A percentile compares a stretch with the other conserved stretches of the same genome.
These are phyloP conservation scores for Aramus guarauna DNA, from an alignment of 2,113 vertebrate species.

Conservation along the genomic window DNA sequence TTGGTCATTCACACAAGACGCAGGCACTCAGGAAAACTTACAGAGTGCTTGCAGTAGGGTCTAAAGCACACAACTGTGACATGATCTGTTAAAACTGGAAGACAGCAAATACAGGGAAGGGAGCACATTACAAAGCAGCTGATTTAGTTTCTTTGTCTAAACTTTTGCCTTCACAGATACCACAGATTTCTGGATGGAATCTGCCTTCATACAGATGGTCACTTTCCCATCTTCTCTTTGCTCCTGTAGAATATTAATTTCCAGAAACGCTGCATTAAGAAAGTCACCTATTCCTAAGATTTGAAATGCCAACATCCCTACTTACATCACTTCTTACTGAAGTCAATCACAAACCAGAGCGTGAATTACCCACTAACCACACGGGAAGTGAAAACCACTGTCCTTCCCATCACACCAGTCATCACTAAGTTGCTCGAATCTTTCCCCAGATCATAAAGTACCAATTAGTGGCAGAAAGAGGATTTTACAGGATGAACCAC, in stretches of 20 bases:
- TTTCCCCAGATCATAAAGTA: background rate
- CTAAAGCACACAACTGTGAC: background rate
- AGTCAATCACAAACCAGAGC: background rate
- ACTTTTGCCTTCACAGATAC: background rate
- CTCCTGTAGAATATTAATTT: background rate
- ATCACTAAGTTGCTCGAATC: background rate
- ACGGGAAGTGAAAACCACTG: background rate
- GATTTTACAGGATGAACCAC: background rate
- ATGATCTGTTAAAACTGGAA: background rate
- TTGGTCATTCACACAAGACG: constrained; percentile 30
- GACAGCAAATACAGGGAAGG: background rate
- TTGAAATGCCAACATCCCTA: background rate
- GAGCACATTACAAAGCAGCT: background rate
- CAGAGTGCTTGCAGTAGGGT: background rate
- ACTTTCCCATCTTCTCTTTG: background rate
- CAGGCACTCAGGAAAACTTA: background rate
- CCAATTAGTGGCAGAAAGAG: background rate
- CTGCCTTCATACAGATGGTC: background rate
- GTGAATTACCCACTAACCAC: background rate
- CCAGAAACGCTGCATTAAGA: background rate
- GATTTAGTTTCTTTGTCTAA: background rate
- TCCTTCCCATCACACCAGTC: background rate
- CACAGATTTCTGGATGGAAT: background rate
- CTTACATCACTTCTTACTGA: background rate
- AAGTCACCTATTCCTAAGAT: background rate